Evolutionary conservation across 2,113 vertebrate species (phyloP), one percentile per base, ranked within the genome.

Genomic region (Hippocampus guttulatus): DNA sequence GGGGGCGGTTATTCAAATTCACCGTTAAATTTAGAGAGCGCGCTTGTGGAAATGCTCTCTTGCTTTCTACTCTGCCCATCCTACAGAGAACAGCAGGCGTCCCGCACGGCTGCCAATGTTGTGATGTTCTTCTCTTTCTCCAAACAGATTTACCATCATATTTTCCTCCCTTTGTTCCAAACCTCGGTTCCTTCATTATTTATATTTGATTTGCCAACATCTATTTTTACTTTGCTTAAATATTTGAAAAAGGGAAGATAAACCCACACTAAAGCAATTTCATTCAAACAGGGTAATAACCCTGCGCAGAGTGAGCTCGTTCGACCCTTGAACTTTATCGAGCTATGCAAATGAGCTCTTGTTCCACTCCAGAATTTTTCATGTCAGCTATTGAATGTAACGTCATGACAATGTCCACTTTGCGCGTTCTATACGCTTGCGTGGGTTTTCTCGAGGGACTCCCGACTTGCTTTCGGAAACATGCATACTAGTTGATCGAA

Each of bases 1-100:
- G 30, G 25, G 55, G 14, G 23, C 6, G 23, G n/a, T 47, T 69
- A 51, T 64, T 20, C 55, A 70, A 80, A 75, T 12, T 58, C 25
- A 12, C 12, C 14, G 16, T 61, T 61, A 33, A 61, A 61, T 61
- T 20, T 33, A 67, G 67, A 54, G 23, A 12, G 2, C 40, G 52
- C 64, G 21, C 21, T 30, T 65, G 14, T 43, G 67, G 67, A 74
- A 65, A 16, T 10, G 73, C 60, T 69, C 21, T 66, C 30, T 55
- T 68, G 65, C 30, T 67, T 68, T 61, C 18, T 21, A 10, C 49
- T 65, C 60, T 45, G 68, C 38, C 61, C 57, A 12, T 77, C 74
- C 78, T 52, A 75, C 71, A 67, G 69, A 27, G 23, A 77, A 57
- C 76, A 69, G 74, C 69, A 64, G 78, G 64, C 49, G 71, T 70